These are phyloP conservation scores for Sandelia bainsii DNA, from an alignment of 2,797 vertebrate species.

Conservation along the genomic window DNA sequence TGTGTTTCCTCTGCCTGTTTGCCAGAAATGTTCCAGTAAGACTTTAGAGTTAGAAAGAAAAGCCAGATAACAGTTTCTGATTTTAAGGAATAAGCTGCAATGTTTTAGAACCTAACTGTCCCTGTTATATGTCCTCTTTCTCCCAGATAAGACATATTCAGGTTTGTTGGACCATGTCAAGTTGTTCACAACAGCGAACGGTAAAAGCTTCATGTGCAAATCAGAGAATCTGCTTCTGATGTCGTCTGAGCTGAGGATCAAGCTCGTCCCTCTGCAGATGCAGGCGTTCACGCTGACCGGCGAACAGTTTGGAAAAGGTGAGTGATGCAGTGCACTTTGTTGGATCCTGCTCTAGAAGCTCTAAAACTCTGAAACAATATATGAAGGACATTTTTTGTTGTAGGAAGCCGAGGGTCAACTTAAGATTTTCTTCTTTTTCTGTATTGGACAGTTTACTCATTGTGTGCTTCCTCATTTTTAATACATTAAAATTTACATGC, in stretches of 20 bases:
- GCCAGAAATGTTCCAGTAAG: constrained; percentile 78
- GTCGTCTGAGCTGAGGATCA: constrained; percentile 80
- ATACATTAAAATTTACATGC: no score
- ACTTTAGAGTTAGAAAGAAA: background rate
- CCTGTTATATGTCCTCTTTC: background rate
- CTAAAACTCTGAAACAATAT: no score
- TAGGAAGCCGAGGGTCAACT: no score
- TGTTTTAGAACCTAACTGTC: background rate
- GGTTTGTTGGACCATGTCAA: constrained; percentile 67
- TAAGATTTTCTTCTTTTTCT: no score
- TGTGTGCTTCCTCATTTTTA: no score
- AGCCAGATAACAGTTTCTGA: background rate
- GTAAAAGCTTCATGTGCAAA: constrained; percentile 87
- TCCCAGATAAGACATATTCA: constrained; percentile 79
- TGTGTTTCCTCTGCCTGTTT: constrained; percentile 77
- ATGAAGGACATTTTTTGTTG: no score
- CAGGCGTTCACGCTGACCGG: constrained; percentile 87
- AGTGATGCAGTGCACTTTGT: constrained; percentile 17
- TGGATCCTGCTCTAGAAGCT: no score
- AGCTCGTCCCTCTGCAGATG: constrained; percentile 83
- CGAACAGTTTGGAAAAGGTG: constrained; percentile 87
- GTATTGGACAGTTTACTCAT: no score
- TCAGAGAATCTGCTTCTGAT: constrained; percentile 79
- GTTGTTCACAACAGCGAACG: constrained; percentile 80
- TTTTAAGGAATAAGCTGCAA: background rate